These are phyloP conservation scores for Hirtodrosophila duncani DNA, from an alignment of 2,888 invertebrate species.

Conservation along the genomic window DNA sequence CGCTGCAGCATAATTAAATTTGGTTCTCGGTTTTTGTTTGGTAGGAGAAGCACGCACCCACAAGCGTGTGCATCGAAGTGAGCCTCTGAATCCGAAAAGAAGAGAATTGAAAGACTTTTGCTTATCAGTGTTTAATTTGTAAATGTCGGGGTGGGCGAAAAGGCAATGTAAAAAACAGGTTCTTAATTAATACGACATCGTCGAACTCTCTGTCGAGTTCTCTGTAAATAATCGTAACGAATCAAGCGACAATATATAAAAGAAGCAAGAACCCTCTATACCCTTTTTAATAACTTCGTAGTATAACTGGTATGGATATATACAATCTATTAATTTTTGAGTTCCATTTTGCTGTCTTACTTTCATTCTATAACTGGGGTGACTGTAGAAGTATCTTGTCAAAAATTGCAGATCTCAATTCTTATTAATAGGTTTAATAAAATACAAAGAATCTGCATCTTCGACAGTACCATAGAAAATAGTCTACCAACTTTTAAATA, in stretches of 20 bases:
- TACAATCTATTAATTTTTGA: too few species aligned
- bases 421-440: too few species aligned
- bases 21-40: constrained; percentile 14
- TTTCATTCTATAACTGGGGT: too few species aligned
- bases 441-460: too few species aligned
- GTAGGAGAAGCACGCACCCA: constrained; percentile 35
- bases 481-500: too few species aligned
- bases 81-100: not conserved
- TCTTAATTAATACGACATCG: constrained; percentile 63
- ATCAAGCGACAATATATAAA: constrained; percentile 48
- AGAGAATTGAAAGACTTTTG: constrained; percentile 7
- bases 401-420: too few species aligned
- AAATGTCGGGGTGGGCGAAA: constrained; percentile 38
- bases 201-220: constrained; percentile 39
- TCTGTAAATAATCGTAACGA: constrained; percentile 63
- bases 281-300: too few species aligned
- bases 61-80: not conserved
- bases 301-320: too few species aligned
- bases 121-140: constrained; percentile 61
- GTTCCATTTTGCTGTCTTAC: too few species aligned
- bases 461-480: too few species aligned
- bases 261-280: constrained; percentile 4
- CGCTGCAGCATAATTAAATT: not conserved
- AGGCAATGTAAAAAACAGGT: constrained; percentile 39
- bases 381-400: too few species aligned